These are phyloP conservation scores for Cardiocondyla obscurior DNA, from an alignment of 1,140 invertebrate species.

Conservation along the genomic window DNA sequence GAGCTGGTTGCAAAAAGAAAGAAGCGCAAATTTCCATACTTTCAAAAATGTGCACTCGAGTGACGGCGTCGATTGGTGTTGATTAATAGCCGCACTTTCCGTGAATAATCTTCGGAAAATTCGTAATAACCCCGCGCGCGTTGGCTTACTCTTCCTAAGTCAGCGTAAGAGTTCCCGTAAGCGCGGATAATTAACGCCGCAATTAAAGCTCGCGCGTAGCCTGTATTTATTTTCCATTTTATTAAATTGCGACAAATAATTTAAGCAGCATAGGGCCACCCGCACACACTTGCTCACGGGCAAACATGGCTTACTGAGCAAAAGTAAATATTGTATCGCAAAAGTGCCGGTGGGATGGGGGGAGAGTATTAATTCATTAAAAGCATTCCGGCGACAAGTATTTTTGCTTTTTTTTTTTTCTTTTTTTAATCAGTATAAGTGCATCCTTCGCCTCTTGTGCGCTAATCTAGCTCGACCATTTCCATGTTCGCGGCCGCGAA, in stretches of 20 bases:
- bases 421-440: slow-evolving; percentile 62
- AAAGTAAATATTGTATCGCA: slow-evolving; percentile 56
- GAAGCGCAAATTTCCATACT: neutral
- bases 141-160: neutral
- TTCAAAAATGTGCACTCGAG: neutral
- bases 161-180: neutral
- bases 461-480: slow-evolving; percentile 47
- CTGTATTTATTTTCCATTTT: slow-evolving; percentile 56
- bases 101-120: slow-evolving; percentile 31
- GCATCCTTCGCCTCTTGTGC: slow-evolving; percentile 40
- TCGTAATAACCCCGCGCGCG: slow-evolving; percentile 1
- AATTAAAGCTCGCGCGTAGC: slow-evolving; percentile 41
- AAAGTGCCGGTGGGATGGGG: slow-evolving; percentile 16
- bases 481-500: slow-evolving; percentile 7
- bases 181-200: slow-evolving; percentile 55
- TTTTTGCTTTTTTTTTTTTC: slow-evolving; percentile 39
- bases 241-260: slow-evolving; percentile 57
- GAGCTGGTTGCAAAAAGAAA: neutral
- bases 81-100: neutral
- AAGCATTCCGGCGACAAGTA: slow-evolving; percentile 55
- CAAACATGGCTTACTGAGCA: slow-evolving; percentile 51
- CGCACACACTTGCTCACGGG: neutral
- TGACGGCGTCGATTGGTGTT: neutral
- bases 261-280: slow-evolving; percentile 25
- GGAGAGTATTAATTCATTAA: slow-evolving; percentile 42